These are phyloP conservation scores for Colaptes auratus DNA, from an alignment of 2,113 vertebrate genomes.

Conservation along the genomic window DNA sequence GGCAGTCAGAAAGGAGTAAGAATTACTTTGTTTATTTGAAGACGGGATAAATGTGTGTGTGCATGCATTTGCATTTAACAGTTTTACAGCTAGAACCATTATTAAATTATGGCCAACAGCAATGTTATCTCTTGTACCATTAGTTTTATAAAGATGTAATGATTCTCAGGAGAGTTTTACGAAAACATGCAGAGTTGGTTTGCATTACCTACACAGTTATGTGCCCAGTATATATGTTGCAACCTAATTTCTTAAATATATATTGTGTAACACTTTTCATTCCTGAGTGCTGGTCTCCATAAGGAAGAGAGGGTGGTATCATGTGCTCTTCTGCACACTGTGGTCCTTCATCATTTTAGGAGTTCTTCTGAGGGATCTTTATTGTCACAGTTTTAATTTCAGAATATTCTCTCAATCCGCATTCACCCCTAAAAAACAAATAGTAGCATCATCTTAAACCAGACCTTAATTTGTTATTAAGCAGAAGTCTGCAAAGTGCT, in stretches of 20 bases:
- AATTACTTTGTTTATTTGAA: constrained; percentile 32
- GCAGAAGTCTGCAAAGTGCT: background rate
- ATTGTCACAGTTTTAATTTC: constrained; percentile 98
- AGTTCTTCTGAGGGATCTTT: constrained; percentile 94
- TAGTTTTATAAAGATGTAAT: constrained; percentile 15
- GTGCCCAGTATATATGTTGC: constrained; percentile 37
- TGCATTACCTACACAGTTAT: constrained; percentile 4
- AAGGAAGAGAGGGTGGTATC: constrained; percentile 56
- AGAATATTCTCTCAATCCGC: constrained; percentile 92
- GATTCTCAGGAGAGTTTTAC: constrained; percentile 41
- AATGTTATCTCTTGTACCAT: constrained; percentile 22
- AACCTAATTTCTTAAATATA: constrained; percentile 69
- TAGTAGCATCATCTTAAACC: background rate
- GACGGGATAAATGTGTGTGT: constrained; percentile 27
- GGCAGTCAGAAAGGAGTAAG: constrained; percentile 19
- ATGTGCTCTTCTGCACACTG: constrained; percentile 37
- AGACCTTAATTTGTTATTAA: background rate
- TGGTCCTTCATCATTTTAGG: constrained; percentile 75
- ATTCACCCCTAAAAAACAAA: constrained; percentile 87
- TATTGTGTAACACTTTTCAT: constrained; percentile 55
- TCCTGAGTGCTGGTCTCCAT: constrained; percentile 76
- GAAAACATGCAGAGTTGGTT: constrained; percentile 44
- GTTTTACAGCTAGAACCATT: constrained; percentile 1
- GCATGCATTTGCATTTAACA: constrained; percentile 41
- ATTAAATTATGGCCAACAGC: constrained; percentile 18